Conservation (phyloP, 2,113 vertebrate species). For the Tinamus guttatus region DNA sequence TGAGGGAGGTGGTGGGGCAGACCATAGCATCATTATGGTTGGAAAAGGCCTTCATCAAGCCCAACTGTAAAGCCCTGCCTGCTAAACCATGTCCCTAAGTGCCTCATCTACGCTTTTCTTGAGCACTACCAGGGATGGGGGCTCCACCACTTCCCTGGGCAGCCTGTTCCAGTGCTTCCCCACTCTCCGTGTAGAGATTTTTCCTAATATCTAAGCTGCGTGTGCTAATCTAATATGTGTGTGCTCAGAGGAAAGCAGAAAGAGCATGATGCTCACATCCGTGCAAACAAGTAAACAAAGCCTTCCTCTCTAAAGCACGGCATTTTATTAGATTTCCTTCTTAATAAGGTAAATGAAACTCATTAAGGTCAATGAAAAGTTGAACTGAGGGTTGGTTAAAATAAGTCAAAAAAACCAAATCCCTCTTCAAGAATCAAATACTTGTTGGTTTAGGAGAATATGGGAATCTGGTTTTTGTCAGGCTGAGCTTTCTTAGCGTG, state of each 20-base stretch:
- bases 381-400: background rate
- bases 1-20: background rate
- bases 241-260: background rate
- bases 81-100: too few species aligned
- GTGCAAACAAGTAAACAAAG: background rate
- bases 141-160: too few species aligned
- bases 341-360: too few species aligned
- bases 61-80: too few species aligned
- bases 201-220: too few species aligned
- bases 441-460: background rate
- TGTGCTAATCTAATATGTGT: too few species aligned
- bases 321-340: background rate
- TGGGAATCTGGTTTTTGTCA: rapidly evolving
- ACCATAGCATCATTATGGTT: too few species aligned
- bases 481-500: background rate
- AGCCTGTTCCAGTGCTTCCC: too few species aligned
- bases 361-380: background rate
- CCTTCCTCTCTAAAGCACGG: background rate
- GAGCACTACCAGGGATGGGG: too few species aligned
- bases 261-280: background rate
- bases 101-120: too few species aligned
- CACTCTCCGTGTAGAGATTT: too few species aligned
- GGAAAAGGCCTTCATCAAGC: too few species aligned
- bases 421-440: background rate
- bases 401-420: background rate